Evolutionary conservation across 2,888 invertebrate genomes (phyloP).

Genomic region (Mythimna vitellina): DNA sequence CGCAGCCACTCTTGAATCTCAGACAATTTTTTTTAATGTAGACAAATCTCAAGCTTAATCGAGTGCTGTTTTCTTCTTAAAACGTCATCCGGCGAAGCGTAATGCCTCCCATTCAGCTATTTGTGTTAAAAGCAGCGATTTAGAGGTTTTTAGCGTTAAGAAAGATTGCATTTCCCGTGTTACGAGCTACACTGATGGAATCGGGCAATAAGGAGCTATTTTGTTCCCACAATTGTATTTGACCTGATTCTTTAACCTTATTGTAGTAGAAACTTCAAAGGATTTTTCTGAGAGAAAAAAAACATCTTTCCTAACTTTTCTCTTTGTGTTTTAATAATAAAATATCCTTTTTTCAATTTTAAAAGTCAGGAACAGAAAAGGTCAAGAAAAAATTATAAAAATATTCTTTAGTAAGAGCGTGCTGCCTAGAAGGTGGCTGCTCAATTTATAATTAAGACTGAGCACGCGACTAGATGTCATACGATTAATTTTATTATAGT

Average conservation of each 20-base stretch:
- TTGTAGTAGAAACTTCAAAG: constrained; percentile 11
- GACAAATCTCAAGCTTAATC: constrained; percentile 61
- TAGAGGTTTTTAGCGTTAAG: constrained; percentile 51
- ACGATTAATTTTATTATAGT: constrained; percentile 7
- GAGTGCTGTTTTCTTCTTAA: constrained; percentile 57
- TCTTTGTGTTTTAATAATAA: constrained; percentile 1
- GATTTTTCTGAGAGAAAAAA: background rate
- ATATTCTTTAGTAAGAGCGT: background rate
- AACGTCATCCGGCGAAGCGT: constrained; percentile 55
- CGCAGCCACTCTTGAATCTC: background rate
- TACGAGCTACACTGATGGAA: constrained; percentile 51
- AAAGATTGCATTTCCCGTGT: constrained; percentile 56
- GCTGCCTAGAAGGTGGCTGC: background rate
- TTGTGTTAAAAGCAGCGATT: constrained; percentile 56
- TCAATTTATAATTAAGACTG: constrained; percentile 17
- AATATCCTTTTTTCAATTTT: background rate
- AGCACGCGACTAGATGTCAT: background rate
- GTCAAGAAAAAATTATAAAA: constrained; percentile 1
- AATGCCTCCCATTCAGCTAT: constrained; percentile 49
- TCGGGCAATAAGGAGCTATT: constrained; percentile 55
- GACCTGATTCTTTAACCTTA: constrained; percentile 29
- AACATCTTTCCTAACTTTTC: background rate
- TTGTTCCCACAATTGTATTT: constrained; percentile 41
- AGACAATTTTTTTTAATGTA: constrained; percentile 43
- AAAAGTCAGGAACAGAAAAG: background rate